These are phyloP conservation scores for Mesaphorura yosii DNA, from an alignment of 1,140 invertebrate species.

Conservation along the genomic window DNA sequence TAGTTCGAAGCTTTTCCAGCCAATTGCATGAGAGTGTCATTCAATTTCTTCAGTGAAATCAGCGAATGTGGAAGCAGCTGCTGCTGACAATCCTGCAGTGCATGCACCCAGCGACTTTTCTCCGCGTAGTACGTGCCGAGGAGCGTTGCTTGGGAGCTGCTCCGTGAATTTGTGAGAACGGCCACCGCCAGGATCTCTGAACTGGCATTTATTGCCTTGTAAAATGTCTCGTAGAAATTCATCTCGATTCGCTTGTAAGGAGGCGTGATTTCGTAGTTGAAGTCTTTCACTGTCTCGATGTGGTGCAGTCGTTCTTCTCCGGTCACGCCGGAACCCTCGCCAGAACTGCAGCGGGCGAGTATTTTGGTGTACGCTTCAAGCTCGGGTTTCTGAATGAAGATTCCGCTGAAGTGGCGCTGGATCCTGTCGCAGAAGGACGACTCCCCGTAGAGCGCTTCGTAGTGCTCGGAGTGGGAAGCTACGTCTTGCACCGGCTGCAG, in stretches of 20 bases:
- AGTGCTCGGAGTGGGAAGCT: not conserved
- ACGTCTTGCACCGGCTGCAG: conserved; percentile 13
- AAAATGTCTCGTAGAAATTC: conserved; percentile 29
- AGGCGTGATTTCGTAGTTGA: conserved; percentile 14
- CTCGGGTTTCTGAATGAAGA: conserved; percentile 7
- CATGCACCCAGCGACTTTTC: conserved; percentile 24
- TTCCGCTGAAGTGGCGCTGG: conserved; percentile 18
- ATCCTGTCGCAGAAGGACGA: conserved; percentile 23
- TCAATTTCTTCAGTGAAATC: conserved; percentile 1
- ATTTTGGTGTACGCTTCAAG: conserved; percentile 5
- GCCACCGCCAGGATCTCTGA: conserved; percentile 15
- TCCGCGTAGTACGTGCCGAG: conserved; percentile 26
- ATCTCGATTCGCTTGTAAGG: conserved; percentile 27
- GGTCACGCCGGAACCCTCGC: too few species aligned
- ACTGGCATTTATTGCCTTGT: conserved; percentile 9
- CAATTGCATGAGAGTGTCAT: not conserved
- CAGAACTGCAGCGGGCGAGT: conserved; percentile 8
- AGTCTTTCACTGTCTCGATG: conserved; percentile 6
- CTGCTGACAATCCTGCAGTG: conserved; percentile 11
- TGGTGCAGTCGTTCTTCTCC: conserved; percentile 2
- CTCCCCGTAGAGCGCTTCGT: not conserved
- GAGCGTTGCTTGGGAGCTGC: conserved; percentile 15
- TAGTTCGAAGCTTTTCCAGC: not conserved
- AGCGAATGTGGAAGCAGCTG: conserved; percentile 16
- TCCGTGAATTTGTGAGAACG: conserved; percentile 24